Evolutionary conservation across 2,113 vertebrate genomes (phyloP), one percentile per base, ranked within the genome.

Genomic region (Nerophis lumbriciformis): DNA sequence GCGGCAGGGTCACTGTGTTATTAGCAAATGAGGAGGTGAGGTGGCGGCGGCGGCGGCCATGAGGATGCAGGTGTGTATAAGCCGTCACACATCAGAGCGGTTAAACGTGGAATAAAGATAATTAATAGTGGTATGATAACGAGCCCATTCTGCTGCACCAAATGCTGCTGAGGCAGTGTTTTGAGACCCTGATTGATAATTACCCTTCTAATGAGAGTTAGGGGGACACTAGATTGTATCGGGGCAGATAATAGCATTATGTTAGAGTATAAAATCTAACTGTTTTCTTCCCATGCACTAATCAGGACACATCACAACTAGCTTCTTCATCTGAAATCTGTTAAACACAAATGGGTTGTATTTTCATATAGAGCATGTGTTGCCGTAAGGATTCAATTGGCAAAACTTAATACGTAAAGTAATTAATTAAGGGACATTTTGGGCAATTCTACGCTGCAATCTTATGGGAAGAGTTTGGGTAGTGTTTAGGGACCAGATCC

Each of bases 171-270:
- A 47, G 48, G 61, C 53, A 58, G 53, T 71, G 52, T 76, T 79
- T 82, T 59, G 49, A 51, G 80, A 73, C 68, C 65, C 59, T 63
- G 68, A 69, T 74, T 79, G 66, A 73, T 88, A 76, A 88, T 86
- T 78, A 82, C 61, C 63, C 45, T 37, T 51, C 61, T 83, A 85
- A 83, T 81, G 58, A 68, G 77, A 68, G 63, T 55, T 51, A 63
- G 47, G 48, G 35, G 48, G 39, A 67, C 15, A 42, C 45, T 37
- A 79, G 71, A 80, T 79, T 49, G 80, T 71, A 75, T 78, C 63
- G 73, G 59, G 60, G 48, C 58, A 71, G 53, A 80, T 75, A 75
- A 83, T 63, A 38, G 47, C 70, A 65, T 67, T 81, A 81, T 86
- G 61, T 81, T 64, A 82, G 79, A 69, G 72, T 66, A 54, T 61